A percentile compares a stretch with the other conserved stretches of the same genome.
Evolutionary conservation across 2,888 invertebrate species (phyloP).

Genomic region (Coecobrya sp.): DNA sequence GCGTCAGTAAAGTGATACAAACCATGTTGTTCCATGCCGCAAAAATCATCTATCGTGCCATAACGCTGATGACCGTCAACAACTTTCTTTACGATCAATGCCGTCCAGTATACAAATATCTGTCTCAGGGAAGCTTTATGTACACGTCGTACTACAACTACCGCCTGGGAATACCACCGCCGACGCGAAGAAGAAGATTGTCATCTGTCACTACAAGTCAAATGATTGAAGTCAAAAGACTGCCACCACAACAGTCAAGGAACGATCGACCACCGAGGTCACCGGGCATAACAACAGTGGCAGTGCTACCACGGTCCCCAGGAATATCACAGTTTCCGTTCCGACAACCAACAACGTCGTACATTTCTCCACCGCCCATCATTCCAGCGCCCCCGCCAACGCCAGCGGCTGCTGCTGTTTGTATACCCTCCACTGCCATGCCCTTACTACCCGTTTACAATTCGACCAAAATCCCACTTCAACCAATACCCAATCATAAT

Average conservation of each 20-base stretch:
- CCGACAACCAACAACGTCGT: conserved; percentile 44
- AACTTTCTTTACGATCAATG: conserved; percentile 84
- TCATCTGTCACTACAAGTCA: conserved; percentile 79
- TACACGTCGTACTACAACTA: conserved; percentile 82
- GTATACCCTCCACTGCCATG: conserved; percentile 55
- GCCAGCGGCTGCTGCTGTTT: conserved; percentile 57
- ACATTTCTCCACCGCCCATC: conserved; percentile 45
- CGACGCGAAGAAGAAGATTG: conserved; percentile 72
- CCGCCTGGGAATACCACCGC: conserved; percentile 81
- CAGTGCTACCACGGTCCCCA: conserved; percentile 10
- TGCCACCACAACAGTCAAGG: conserved; percentile 50
- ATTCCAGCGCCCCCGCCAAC: conserved; percentile 65
- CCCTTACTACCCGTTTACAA: conserved; percentile 73
- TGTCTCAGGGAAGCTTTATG: conserved; percentile 84
- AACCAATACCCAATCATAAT: conserved; percentile 78
- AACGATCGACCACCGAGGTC: conserved; percentile 54
- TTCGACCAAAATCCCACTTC: conserved; percentile 77
- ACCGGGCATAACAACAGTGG: conserved; percentile 36
- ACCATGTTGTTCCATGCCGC: conserved; percentile 81
- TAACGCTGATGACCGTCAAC: conserved; percentile 83
- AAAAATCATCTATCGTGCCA: conserved; percentile 84
- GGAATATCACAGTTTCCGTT: conserved; percentile 24
- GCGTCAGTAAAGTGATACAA: conserved; percentile 80
- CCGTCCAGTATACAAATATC: conserved; percentile 83
- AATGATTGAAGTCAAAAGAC: conserved; percentile 51